These are phyloP conservation scores for Aegotheles bennettii DNA, from an alignment of 2,113 vertebrate genomes.

Conservation along the genomic window DNA sequence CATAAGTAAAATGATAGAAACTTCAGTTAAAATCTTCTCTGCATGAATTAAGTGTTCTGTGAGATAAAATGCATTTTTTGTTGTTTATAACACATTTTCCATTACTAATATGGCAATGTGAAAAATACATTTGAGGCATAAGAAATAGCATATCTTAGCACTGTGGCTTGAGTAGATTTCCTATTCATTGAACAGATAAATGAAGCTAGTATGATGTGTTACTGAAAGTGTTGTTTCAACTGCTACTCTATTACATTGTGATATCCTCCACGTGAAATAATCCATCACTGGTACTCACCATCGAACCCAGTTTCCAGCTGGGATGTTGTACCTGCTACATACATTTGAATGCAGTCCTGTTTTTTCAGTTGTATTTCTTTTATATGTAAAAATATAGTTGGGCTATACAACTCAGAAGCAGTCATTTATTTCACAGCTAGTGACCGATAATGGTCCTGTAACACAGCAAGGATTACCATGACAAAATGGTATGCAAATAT, in stretches of 20 bases:
- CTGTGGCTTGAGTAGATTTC: constrained; percentile 72
- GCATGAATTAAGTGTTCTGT: constrained; percentile 48
- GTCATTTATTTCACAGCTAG: constrained; percentile 21
- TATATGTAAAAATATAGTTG: constrained; percentile 27
- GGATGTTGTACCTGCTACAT: neutral
- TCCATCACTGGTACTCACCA: constrained; percentile 53
- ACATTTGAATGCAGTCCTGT: constrained; percentile 15
- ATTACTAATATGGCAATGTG: constrained; percentile 56
- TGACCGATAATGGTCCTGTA: neutral
- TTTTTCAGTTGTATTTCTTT: constrained; percentile 28
- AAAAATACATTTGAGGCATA: constrained; percentile 69
- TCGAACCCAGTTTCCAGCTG: constrained; percentile 66
- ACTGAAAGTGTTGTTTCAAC: constrained; percentile 56
- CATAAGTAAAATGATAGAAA: constrained; percentile 22
- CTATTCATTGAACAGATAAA: constrained; percentile 78
- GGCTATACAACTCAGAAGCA: neutral
- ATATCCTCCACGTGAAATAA: constrained; percentile 57
- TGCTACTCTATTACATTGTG: constrained; percentile 42
- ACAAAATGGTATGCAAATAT: neutral
- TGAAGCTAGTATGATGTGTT: constrained; percentile 64
- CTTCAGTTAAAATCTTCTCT: constrained; percentile 30
- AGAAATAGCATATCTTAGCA: constrained; percentile 62
- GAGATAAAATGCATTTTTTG: constrained; percentile 41
- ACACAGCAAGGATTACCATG: neutral
- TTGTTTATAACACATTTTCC: constrained; percentile 59